A percentile compares a stretch with the other conserved stretches of the same genome.
Conservation (phyloP, 1,140 invertebrate species). For the Bombus picipes region DNA sequence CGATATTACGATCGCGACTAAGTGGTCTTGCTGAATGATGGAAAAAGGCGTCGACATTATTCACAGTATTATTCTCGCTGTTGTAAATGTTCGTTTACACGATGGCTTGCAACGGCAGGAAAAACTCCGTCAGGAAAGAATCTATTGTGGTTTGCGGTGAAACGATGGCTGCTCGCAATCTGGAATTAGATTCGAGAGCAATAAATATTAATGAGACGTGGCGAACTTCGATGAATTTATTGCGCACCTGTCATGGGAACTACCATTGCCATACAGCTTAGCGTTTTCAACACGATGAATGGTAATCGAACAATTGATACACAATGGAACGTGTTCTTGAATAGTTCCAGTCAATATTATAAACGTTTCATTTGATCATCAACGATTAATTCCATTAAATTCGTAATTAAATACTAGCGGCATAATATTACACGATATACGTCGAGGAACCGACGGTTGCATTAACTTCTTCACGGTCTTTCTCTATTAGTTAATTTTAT, state of each 20-base stretch:
- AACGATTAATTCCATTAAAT: not conserved
- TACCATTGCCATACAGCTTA: not conserved
- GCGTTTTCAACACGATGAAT: not conserved
- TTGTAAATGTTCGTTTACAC: conserved; percentile 21
- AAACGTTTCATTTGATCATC: not conserved
- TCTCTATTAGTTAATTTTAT: not conserved
- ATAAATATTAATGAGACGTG: conserved; percentile 20
- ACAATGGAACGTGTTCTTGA: not conserved
- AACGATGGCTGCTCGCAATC: not conserved
- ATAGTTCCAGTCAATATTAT: too few relatives aligned
- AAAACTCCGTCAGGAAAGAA: not conserved
- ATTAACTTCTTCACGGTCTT: too few relatives aligned
- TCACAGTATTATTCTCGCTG: not conserved
- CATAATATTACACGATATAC: not conserved
- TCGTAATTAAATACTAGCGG: not conserved
- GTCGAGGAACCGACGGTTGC: too few relatives aligned
- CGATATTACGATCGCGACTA: not conserved
- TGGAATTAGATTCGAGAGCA: not conserved
- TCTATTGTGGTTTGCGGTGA: not conserved
- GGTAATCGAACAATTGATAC: not conserved
- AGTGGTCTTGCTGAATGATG: not conserved
- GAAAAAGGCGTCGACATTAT: not conserved
- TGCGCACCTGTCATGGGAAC: too few relatives aligned
- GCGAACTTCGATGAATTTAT: conserved; percentile 17
- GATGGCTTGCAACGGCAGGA: not conserved